Conservation (phyloP, 92 coral and sea anemone genomes). For the Porites evermanni region DNA sequence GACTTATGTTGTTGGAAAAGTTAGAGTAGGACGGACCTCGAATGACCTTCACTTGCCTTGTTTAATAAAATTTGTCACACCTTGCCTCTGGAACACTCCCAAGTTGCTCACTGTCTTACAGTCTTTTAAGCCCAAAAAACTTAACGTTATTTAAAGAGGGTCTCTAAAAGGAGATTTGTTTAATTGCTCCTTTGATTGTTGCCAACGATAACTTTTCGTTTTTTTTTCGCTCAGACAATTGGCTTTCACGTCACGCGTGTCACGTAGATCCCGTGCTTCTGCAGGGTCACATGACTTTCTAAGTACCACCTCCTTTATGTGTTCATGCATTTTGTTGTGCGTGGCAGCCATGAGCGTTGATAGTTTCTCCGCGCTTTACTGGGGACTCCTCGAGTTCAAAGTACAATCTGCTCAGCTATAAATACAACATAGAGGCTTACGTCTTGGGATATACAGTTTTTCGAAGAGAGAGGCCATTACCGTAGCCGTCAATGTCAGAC, state of each 20-base stretch:
- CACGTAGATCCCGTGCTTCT: constrained; percentile 37
- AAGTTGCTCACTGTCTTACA: too few relatives aligned
- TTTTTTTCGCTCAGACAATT: neutral
- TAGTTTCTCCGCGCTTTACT: constrained; percentile 4
- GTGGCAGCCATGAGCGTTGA: constrained; percentile 54
- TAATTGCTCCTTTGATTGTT: neutral
- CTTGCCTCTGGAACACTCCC: neutral
- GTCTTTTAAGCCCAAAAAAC: too few relatives aligned
- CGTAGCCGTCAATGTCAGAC: constrained; percentile 81
- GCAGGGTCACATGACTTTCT: constrained; percentile 50
- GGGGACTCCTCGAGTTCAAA: constrained; percentile 85
- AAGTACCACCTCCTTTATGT: constrained; percentile 34
- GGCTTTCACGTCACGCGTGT: neutral
- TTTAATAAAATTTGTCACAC: neutral
- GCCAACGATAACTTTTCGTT: neutral
- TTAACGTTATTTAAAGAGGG: too few relatives aligned
- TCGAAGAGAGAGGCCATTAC: constrained; percentile 63
- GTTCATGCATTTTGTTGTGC: constrained; percentile 11
- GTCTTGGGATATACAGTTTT: constrained; percentile 51
- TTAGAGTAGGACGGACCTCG: constrained; percentile 4
- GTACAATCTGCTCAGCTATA: constrained; percentile 71
- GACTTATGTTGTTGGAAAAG: neutral
- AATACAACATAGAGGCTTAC: constrained; percentile 68
- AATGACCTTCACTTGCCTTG: constrained; percentile 31
- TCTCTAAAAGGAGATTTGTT: too few relatives aligned